These are phyloP conservation scores for Saguinus imperator DNA, from an alignment of 2,113 vertebrate genomes.

Conservation along the genomic window DNA sequence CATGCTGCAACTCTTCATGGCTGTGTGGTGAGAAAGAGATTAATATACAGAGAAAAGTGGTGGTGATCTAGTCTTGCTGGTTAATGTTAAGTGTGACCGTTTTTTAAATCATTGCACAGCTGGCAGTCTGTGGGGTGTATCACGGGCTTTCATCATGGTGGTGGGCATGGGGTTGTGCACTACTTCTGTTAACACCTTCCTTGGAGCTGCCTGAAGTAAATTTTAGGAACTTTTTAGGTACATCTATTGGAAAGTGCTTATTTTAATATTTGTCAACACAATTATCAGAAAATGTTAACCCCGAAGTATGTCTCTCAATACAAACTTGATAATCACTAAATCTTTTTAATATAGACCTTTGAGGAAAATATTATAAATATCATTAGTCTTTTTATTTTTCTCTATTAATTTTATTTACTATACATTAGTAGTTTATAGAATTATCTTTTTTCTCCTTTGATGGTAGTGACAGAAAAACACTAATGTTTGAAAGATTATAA, in stretches of 20 bases:
- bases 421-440: background rate
- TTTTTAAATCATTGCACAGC: background rate
- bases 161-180: background rate
- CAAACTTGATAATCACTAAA: background rate
- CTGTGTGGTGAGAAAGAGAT: background rate
- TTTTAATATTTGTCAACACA: background rate
- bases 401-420: background rate
- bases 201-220: background rate
- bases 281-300: background rate
- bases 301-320: background rate
- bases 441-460: background rate
- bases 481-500: conserved; percentile 26
- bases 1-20: background rate
- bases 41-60: background rate
- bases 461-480: background rate
- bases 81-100: background rate
- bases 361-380: background rate
- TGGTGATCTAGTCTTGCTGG: background rate
- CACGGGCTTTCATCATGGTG: background rate
- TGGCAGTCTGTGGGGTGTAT: background rate
- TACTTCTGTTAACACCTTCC: background rate
- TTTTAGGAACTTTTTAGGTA: background rate
- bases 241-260: background rate
- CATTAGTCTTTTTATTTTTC: background rate
- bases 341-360: background rate